Conservation (phyloP, 1,140 invertebrate species). For the Brachionus plicatilis region DNA sequence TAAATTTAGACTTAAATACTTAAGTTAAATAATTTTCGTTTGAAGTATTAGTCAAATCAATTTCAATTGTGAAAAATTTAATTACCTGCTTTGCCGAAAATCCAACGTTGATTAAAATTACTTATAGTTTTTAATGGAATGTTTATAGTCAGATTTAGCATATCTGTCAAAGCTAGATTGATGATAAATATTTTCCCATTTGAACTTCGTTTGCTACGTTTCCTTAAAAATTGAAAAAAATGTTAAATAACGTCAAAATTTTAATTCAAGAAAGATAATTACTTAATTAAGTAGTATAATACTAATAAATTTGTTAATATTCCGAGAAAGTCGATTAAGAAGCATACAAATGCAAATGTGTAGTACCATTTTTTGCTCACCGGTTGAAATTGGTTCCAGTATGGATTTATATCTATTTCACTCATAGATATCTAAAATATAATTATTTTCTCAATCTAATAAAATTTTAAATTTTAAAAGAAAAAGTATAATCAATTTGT, state of each 20-base stretch:
- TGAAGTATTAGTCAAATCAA: neutral
- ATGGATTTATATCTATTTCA: neutral
- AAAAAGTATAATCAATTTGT: neutral
- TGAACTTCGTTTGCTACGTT: neutral
- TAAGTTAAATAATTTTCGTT: too few relatives aligned
- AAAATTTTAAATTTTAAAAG: neutral
- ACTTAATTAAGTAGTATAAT: slow-evolving; percentile 23
- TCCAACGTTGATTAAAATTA: slow-evolving; percentile 12
- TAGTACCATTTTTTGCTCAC: neutral
- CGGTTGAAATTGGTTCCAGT: slow-evolving; percentile 11
- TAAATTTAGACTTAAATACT: too few relatives aligned
- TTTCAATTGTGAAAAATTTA: neutral
- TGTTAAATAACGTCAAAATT: too few relatives aligned
- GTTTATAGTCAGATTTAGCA: neutral
- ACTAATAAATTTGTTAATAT: neutral
- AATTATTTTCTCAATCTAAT: neutral
- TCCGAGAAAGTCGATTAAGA: neutral
- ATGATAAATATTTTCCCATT: neutral
- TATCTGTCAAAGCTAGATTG: slow-evolving; percentile 7
- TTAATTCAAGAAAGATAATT: neutral
- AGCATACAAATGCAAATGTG: neutral
- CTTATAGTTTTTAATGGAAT: neutral
- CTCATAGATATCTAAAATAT: neutral
- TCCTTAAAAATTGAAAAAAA: neutral
- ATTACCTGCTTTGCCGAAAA: slow-evolving; percentile 4